phyloP scores from a whole-genome alignment of 2,113 vertebrate species.

The Dicerorhinus sumatrensis region DNA sequence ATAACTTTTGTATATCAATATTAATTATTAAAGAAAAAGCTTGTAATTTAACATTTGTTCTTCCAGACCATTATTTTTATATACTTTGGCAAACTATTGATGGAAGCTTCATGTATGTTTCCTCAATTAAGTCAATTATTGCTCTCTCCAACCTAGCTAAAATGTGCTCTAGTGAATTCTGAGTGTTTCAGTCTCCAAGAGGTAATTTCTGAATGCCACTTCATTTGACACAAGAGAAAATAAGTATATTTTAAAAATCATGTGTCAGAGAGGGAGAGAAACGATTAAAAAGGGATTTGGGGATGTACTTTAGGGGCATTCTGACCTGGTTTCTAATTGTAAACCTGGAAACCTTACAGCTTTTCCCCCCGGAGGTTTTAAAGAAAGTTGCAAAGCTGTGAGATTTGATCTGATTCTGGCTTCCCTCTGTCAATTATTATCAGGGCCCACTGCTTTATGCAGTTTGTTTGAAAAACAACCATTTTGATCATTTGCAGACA shows the following conservation, averaged over 20 bases:
- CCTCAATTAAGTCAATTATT: not conserved
- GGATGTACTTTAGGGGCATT: conserved; percentile 14
- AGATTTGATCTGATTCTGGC: conserved; percentile 35
- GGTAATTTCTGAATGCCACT: not conserved
- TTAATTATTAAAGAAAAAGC: not conserved
- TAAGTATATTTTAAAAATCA: not conserved
- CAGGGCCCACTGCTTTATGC: conserved; percentile 59
- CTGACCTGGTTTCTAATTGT: conserved; percentile 53
- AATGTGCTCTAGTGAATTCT: not conserved
- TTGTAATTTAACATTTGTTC: not conserved
- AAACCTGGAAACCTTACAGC: not conserved
- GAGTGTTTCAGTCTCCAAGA: not conserved
- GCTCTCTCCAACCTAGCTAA: not conserved
- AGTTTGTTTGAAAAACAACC: not conserved
- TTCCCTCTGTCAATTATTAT: conserved; percentile 62
- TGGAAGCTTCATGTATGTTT: not conserved
- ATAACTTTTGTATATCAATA: not conserved
- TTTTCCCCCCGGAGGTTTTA: not conserved
- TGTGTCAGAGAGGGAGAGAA: not conserved
- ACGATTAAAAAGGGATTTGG: fast-evolving
- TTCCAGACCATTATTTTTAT: not conserved
- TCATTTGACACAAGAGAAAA: not conserved
- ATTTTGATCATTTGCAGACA: not conserved
- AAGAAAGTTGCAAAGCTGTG: conserved; percentile 37
- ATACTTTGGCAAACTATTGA: not conserved